Conservation (phyloP, 2,888 invertebrate species). For the Eupsilia transversa region DNA sequence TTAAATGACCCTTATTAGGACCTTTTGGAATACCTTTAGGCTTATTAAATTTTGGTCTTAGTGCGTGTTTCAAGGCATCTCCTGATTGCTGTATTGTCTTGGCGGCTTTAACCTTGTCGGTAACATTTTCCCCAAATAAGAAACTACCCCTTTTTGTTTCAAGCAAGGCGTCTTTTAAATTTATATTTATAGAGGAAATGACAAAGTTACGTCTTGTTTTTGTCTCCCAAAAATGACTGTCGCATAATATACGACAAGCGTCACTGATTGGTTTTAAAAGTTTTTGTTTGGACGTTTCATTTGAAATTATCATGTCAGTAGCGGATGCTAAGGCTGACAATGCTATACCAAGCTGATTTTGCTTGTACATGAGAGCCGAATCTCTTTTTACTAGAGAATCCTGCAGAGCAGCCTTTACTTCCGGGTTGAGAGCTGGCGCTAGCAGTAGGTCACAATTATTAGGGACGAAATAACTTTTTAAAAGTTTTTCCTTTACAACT, state of each 20-base stretch:
- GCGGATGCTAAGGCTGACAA: conserved; percentile 2
- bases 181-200: neutral
- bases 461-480: neutral
- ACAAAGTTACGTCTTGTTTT: conserved; percentile 4
- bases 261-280: neutral
- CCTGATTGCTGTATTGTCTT: no score
- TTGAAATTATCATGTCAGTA: conserved; percentile 1
- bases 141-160: conserved; percentile 2
- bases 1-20: neutral
- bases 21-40: no score
- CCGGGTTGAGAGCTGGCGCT: conserved; percentile 2
- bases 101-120: neutral
- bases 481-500: neutral
- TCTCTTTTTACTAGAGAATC: neutral
- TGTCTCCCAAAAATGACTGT: neutral
- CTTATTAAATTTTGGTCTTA: no score
- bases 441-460: neutral
- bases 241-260: conserved; percentile 3
- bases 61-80: no score
- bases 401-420: neutral
- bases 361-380: neutral
- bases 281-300: conserved; percentile 1
- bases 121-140: conserved; percentile 8
- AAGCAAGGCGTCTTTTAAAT: conserved; percentile 1
- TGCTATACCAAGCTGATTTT: conserved; percentile 11